Percentiles rank a stretch among this genome's conserved stretches.
Evolutionary conservation across 2,888 invertebrate species (phyloP).

Genomic region (Polydrusus cervinus): DNA sequence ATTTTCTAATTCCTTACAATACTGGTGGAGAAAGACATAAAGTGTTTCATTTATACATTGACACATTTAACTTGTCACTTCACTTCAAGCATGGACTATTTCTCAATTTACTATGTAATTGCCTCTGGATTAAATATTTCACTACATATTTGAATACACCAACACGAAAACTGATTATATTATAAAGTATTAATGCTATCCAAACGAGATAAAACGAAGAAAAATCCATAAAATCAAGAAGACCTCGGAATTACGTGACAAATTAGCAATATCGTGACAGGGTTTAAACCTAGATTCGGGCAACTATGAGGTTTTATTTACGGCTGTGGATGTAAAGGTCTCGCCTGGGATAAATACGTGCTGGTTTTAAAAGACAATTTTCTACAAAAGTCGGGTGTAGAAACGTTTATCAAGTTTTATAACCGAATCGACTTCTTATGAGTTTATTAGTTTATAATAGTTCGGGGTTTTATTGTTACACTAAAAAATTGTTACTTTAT

Average conservation of each 20-base stretch:
- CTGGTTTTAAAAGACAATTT: conserved; percentile 3
- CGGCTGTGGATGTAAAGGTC: not conserved
- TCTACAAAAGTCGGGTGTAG: not conserved
- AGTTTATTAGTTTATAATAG: no score
- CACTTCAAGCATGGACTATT: no score
- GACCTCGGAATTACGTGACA: conserved; percentile 16
- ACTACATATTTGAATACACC: no score
- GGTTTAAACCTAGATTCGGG: not conserved
- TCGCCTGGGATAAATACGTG: conserved; percentile 11
- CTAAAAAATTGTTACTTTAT: no score
- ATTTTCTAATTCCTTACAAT: no score
- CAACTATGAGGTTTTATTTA: conserved; percentile 10
- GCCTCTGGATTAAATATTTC: no score
- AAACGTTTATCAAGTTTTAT: not conserved
- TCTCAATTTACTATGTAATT: no score
- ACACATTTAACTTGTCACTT: no score
- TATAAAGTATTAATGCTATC: not conserved
- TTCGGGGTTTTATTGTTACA: no score
- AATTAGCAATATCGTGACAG: conserved; percentile 17
- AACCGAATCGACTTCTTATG: not conserved
- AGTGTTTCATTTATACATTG: no score
- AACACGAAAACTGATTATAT: no score
- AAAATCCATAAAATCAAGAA: conserved; percentile 1
- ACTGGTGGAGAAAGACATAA: no score
- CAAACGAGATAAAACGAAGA: not conserved